These are phyloP conservation scores for Nasonia oneida DNA, from an alignment of 2,888 invertebrate species.

Conservation along the genomic window DNA sequence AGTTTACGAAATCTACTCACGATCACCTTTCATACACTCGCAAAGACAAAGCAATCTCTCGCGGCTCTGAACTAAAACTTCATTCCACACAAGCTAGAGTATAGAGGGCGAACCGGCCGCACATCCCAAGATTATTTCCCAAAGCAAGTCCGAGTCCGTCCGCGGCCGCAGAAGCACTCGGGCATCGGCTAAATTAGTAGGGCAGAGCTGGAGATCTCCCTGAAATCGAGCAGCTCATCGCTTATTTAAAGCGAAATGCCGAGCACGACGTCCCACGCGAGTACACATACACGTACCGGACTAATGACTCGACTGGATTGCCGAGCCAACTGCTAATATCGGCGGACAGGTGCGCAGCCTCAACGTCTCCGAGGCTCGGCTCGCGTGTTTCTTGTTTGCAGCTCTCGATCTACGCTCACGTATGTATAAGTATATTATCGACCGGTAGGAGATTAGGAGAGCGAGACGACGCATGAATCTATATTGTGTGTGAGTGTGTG, in stretches of 20 bases:
- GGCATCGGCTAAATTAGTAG: constrained; percentile 53
- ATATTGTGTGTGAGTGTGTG: too few relatives aligned
- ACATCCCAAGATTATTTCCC: constrained; percentile 30
- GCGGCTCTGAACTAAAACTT: not conserved
- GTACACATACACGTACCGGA: constrained; percentile 9
- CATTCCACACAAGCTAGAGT: not conserved
- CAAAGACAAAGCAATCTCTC: not conserved
- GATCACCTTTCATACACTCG: not conserved
- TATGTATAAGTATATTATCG: too few relatives aligned
- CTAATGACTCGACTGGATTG: constrained; percentile 72
- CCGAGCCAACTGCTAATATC: constrained; percentile 68
- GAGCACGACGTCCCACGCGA: constrained; percentile 62
- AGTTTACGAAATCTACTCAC: not conserved
- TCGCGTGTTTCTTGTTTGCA: constrained; percentile 6
- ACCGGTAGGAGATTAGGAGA: too few relatives aligned
- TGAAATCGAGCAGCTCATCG: constrained; percentile 62
- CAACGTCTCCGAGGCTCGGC: constrained; percentile 58
- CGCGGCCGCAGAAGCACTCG: constrained; percentile 10
- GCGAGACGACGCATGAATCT: too few relatives aligned
- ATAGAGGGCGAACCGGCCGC: not conserved
- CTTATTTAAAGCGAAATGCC: constrained; percentile 68
- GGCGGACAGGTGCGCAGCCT: constrained; percentile 67
- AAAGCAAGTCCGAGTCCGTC: not conserved
- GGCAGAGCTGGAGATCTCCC: not conserved
- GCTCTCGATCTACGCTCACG: not conserved